Base-by-base conservation (phyloP, 1,140 invertebrate species). In the Drosophila virilis region DNA sequence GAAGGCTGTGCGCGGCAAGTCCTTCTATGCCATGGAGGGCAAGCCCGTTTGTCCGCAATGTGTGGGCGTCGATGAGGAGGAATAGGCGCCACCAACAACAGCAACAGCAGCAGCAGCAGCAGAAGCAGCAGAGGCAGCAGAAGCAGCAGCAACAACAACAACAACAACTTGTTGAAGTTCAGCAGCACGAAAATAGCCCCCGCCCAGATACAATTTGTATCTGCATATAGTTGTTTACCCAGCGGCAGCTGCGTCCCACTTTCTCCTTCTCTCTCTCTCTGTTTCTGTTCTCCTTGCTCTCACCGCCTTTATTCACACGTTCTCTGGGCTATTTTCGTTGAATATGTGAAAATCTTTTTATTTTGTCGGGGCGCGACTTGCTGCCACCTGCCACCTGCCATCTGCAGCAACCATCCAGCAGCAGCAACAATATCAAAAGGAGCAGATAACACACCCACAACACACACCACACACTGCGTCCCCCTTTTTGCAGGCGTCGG, bases 11-110 rank as follows among this genome's bases (percentile, higher is more conserved):
- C 96, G 96, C 91, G 97, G 97, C 80, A 98, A 98, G 92, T 98
- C 97, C 61, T 99, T 99, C 94, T 99, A 98, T 93, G 97, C 97
- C 66, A 97, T 98, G 94, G 97, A 98, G 93, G 97, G 96, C 80
- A 97, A 97, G 93, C 97, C 97, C 28, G 96, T 98, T 72, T 98
- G 97, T 93, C 96, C 96, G 40, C 95, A 96, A 93, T 98, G 97
- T 93, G 96, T 97, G 85, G 97, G 97, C 70, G 96, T 97, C 48
- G 97, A 97, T 82, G 97, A 97, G 82, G 97, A 97, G 78, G 96
- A 97, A 92, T 96, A 96, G 70, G 52, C 66, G 50, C 2, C 32
- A 50, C 10, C 48, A 37, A 37, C 8, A 58, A 42, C 8, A 13
- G 15, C 33, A 50, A 48, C 48, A 17, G n/a, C 37, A 8, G n/a